These are phyloP conservation scores for Hydriomena furcata DNA, from an alignment of 2,888 invertebrate genomes.

Conservation along the genomic window DNA sequence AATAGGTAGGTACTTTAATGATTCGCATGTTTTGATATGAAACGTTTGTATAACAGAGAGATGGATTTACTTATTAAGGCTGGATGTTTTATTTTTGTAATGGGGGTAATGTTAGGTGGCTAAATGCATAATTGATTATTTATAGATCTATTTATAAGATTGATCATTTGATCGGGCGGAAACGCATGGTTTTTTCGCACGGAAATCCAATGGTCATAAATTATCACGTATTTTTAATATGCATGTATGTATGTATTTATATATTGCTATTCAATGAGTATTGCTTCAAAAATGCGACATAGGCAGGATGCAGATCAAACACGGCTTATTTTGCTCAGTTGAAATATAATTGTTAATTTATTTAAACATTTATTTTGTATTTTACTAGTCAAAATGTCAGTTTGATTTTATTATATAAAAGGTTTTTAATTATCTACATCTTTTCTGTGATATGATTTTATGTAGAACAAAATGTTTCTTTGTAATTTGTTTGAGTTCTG, in stretches of 20 bases:
- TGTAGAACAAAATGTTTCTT: constrained; percentile 66
- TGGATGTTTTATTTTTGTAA: constrained; percentile 72
- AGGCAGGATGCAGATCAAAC: constrained; percentile 28
- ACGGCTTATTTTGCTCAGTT: constrained; percentile 33
- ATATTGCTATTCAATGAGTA: constrained; percentile 12
- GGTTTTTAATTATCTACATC: constrained; percentile 54
- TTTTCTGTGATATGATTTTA: constrained; percentile 75
- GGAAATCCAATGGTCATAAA: constrained; percentile 2
- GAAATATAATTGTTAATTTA: constrained; percentile 26
- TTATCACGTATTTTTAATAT: too few relatives aligned
- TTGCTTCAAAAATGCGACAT: constrained; percentile 8
- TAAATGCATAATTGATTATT: constrained; percentile 64
- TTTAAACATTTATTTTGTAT: constrained; percentile 43
- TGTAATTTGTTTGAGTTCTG: constrained; percentile 49
- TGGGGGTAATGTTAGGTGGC: constrained; percentile 71
- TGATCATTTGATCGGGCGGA: too few relatives aligned
- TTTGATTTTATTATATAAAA: constrained; percentile 50
- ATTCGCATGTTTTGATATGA: constrained; percentile 65
- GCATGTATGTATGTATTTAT: constrained; percentile 23
- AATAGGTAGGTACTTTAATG: constrained; percentile 23
- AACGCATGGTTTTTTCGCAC: too few relatives aligned
- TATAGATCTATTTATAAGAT: constrained; percentile 41
- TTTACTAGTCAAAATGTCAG: constrained; percentile 74
- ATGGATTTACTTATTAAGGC: constrained; percentile 45
- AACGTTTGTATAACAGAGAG: constrained; percentile 58